These are phyloP conservation scores for Tethya wilhelma DNA, from an alignment of 37 sponge, comb jelly and placozoan genomes.

Conservation along the genomic window DNA sequence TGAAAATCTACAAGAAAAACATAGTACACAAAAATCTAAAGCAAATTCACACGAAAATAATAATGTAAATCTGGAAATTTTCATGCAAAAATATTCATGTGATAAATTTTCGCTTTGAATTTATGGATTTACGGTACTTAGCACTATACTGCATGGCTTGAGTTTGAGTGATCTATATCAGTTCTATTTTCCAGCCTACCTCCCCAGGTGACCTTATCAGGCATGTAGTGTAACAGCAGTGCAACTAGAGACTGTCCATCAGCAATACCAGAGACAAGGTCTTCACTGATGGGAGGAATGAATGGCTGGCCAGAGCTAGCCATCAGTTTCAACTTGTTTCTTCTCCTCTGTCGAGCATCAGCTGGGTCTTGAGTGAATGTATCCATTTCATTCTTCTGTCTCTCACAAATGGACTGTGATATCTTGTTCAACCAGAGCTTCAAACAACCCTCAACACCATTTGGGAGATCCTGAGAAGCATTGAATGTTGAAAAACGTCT, in stretches of 20 bases:
- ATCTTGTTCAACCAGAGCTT: constrained; percentile 80
- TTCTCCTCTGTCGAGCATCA: constrained; percentile 26
- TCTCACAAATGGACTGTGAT: constrained; percentile 11
- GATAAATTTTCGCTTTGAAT: too few relatives aligned
- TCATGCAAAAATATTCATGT: too few relatives aligned
- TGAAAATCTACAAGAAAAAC: constrained; percentile 26
- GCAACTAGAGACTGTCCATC: constrained; percentile 60
- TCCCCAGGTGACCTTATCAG: background rate
- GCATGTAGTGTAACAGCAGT: constrained; percentile 37
- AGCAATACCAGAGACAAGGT: background rate
- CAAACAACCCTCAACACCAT: constrained; percentile 8
- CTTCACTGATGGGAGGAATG: background rate
- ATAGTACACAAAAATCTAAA: background rate
- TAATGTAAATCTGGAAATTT: too few relatives aligned
- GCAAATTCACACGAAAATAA: background rate
- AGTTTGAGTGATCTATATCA: too few relatives aligned
- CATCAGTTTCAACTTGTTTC: constrained; percentile 7
- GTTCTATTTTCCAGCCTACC: too few relatives aligned
- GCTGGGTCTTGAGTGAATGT: background rate
- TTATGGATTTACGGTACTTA: too few relatives aligned
- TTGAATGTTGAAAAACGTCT: constrained; percentile 44
- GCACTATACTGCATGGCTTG: too few relatives aligned
- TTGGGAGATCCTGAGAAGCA: constrained; percentile 22
- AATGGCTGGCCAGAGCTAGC: background rate
- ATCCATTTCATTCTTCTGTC: background rate